These are phyloP conservation scores for Brachyrhaphis roseni DNA, from an alignment of 2,797 vertebrate genomes.

Conservation along the genomic window DNA sequence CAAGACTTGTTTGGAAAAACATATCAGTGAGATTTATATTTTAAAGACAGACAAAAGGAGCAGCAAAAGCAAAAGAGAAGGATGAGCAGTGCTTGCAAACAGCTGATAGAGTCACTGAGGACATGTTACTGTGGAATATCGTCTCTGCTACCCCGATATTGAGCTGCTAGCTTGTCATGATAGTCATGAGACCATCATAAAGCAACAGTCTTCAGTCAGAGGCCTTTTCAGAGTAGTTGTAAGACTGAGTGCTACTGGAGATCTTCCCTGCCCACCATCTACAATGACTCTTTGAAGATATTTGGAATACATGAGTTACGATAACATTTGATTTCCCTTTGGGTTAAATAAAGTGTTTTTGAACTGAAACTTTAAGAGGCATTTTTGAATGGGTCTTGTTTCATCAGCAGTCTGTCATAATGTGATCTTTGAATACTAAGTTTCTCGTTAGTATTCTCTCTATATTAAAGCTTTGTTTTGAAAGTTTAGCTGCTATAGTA, in stretches of 20 bases:
- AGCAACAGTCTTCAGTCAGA: background rate
- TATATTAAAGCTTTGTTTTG: background rate
- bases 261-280: background rate
- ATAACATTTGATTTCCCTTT: background rate
- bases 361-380: background rate
- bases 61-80: background rate
- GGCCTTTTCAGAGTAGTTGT: background rate
- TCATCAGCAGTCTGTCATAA: background rate
- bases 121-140: background rate
- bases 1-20: background rate
- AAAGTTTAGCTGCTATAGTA: background rate
- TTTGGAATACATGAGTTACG: background rate
- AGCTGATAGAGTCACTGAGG: background rate
- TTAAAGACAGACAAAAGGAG: background rate
- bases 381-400: background rate
- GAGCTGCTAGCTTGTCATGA: background rate
- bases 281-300: background rate
- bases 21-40: background rate
- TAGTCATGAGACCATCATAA: background rate
- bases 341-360: background rate
- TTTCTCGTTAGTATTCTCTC: background rate
- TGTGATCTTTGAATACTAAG: background rate
- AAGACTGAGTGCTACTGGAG: background rate
- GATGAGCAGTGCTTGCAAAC: background rate
- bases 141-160: background rate